Evolutionary conservation across 2,797 vertebrate genomes (phyloP).

Genomic region (Falco novaeseelandiae): DNA sequence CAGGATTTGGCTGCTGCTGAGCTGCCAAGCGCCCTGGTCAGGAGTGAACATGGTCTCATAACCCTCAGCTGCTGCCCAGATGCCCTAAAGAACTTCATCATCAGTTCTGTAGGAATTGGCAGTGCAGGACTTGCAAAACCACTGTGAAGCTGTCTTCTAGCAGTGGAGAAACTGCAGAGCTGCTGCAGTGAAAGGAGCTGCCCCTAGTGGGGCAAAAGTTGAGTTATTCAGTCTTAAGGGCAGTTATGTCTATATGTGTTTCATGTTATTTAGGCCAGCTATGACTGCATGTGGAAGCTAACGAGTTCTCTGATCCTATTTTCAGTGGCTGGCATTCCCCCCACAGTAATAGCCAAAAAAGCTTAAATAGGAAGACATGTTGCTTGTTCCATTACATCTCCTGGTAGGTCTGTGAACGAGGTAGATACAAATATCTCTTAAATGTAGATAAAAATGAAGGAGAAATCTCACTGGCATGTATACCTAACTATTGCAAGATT

Average conservation of each 20-base stretch:
- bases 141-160: background rate
- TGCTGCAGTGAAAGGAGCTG: background rate
- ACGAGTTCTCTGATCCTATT: background rate
- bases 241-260: background rate
- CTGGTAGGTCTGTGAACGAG: background rate
- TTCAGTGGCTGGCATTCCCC: background rate
- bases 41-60: background rate
- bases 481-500: background rate
- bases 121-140: background rate
- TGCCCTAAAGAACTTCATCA: background rate
- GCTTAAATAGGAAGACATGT: background rate
- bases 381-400: background rate
- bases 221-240: background rate
- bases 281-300: background rate
- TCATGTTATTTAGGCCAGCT: background rate
- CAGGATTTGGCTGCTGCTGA: background rate
- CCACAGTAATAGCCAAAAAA: background rate
- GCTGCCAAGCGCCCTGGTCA: background rate
- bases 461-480: background rate
- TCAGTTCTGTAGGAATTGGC: accelerated
- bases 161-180: background rate
- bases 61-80: background rate
- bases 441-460: background rate
- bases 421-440: background rate
- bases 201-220: background rate